Conservation (phyloP, 2,113 vertebrate species). For the Neogale vison region DNA sequence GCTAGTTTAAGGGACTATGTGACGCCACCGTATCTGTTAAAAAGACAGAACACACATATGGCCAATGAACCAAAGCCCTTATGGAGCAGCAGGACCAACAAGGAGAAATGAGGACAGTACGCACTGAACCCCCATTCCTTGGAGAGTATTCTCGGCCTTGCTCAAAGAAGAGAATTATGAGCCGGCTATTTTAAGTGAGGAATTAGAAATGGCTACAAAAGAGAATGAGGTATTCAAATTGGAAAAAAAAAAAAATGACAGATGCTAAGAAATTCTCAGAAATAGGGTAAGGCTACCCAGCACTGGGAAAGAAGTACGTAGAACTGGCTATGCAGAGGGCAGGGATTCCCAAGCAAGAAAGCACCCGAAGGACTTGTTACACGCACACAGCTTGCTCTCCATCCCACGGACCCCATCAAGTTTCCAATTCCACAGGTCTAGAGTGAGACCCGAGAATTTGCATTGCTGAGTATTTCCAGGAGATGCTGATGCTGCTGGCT, state of each 20-base stretch:
- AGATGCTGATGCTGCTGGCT: background rate
- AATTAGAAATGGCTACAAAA: background rate
- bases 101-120: background rate
- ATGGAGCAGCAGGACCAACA: background rate
- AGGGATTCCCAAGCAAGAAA: background rate
- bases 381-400: background rate
- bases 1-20: background rate
- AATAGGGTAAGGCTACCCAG: background rate
- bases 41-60: background rate
- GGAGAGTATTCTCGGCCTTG: background rate
- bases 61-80: background rate
- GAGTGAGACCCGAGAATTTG: background rate
- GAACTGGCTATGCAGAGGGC: background rate
- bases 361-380: background rate
- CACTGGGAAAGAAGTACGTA: background rate
- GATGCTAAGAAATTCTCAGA: background rate
- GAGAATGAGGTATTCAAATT: slow-evolving; percentile 13
- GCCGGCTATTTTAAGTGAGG: background rate
- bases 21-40: background rate
- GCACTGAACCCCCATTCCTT: background rate
- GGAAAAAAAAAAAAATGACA: background rate
- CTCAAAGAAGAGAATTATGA: background rate
- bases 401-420: background rate
- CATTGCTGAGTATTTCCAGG: background rate
- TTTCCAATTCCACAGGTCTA: background rate